Base-by-base conservation (phyloP, 2,888 invertebrate species). In the Cheilosia vernalis region DNA sequence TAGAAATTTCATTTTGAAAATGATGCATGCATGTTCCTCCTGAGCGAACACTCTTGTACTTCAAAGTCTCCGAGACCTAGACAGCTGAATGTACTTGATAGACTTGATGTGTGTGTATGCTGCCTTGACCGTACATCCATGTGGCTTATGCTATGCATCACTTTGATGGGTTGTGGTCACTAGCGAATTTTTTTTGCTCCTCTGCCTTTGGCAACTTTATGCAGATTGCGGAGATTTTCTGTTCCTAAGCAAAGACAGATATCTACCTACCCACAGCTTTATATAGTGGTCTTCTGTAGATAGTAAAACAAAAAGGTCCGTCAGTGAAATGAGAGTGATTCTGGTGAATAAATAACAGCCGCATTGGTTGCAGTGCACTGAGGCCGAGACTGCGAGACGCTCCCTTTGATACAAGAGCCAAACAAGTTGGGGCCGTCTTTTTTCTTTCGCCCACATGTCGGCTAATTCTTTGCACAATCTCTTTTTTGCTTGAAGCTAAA, bases 1-100 rank as follows among this genome's bases (percentile, higher is more conserved):
- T 63, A 67, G 44, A 67, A 63, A 79, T 79, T 79, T 79, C 79
- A 83, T 83, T 83, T 79, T 49, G 67, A 67, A 79, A 79, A 56
- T 79, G 83, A 83, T 79, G 79, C 63, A 83, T 69, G 82, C 67
- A 51, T 27, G 44, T 53, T 66, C 61, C 37, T 40, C 27, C 27
- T 60, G 55, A 66, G 21, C 37, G 58, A 63, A 55, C 55, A 80
- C 69, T 27, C 27, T 76, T 76, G 49, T 81, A 63, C 56, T 69
- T 76, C 81, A 76, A 76, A 63, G 58, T 64, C 55, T 51, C 56
- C 27, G 37, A 76, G 56, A 37, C 40, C 27, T 27, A 51, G 33
- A 51, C 76, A 76, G n/a, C 58, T 51, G 33, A 60, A 66, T 83
- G 55, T 37, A 63, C 72, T 73, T 55, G 72, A 78, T 49, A 47